Evolutionary conservation across 1,140 invertebrate genomes (phyloP).

Genomic region (Lysiphlebus fabarum): DNA sequence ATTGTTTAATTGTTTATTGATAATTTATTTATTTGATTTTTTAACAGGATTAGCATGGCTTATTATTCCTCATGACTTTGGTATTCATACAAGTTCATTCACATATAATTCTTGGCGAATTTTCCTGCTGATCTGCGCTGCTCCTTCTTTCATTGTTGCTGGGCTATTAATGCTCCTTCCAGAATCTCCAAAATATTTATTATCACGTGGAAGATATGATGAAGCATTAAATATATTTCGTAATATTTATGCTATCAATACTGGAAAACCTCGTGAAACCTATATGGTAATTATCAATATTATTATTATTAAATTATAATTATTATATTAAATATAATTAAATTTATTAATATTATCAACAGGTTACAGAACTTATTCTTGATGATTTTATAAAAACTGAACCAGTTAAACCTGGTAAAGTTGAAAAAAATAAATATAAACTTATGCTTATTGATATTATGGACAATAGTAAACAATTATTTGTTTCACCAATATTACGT

Average conservation of each 20-base stretch:
- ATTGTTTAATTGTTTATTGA: background rate
- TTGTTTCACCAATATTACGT: constrained; percentile 72
- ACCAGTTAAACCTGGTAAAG: constrained; percentile 51
- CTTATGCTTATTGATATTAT: constrained; percentile 72
- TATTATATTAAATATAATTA: constrained; percentile 1
- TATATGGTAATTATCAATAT: constrained; percentile 68
- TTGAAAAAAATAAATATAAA: constrained; percentile 61
- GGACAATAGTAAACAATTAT: constrained; percentile 76
- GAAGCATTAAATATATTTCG: constrained; percentile 76
- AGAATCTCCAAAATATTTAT: constrained; percentile 88
- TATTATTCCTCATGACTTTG: constrained; percentile 77
- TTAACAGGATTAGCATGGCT: constrained; percentile 76
- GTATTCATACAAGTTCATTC: constrained; percentile 64
- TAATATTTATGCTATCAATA: constrained; percentile 77
- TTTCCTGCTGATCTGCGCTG: constrained; percentile 80
- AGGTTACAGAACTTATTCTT: constrained; percentile 69
- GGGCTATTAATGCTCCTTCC: constrained; percentile 78
- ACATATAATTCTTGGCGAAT: constrained; percentile 89
- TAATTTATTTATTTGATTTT: background rate
- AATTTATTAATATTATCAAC: constrained; percentile 7
- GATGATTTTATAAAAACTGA: constrained; percentile 61
- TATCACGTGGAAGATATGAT: constrained; percentile 72
- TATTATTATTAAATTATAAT: no score
- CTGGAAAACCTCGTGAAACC: constrained; percentile 66
- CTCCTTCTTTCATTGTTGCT: constrained; percentile 82